These are phyloP conservation scores for Macropodus opercularis DNA, from an alignment of 2,797 vertebrate genomes.

Conservation along the genomic window DNA sequence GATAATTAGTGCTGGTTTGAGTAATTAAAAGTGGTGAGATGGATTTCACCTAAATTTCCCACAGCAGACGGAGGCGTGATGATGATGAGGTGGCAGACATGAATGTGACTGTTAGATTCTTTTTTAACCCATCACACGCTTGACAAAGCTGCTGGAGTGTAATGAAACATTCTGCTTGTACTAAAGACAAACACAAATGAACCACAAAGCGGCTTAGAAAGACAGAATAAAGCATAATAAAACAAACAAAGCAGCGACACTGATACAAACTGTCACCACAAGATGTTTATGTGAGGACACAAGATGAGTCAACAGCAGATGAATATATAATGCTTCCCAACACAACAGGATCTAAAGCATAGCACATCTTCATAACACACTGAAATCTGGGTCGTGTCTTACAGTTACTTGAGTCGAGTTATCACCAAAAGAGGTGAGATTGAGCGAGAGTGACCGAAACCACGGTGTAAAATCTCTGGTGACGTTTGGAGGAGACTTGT, in stretches of 20 bases:
- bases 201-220: neutral
- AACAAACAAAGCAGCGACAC: neutral
- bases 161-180: neutral
- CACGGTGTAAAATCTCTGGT: slow-evolving; percentile 30
- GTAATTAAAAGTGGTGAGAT: slow-evolving; percentile 22
- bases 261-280: slow-evolving; percentile 4
- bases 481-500: slow-evolving; percentile 30
- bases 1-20: slow-evolving; percentile 19
- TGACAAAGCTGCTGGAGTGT: neutral
- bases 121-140: neutral
- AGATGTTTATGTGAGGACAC: neutral
- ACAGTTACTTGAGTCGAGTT: slow-evolving; percentile 28
- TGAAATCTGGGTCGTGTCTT: slow-evolving; percentile 42
- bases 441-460: slow-evolving; percentile 21
- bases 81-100: slow-evolving; percentile 10
- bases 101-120: slow-evolving; percentile 15
- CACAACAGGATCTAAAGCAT: slow-evolving; percentile 17
- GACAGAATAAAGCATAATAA: neutral
- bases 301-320: slow-evolving; percentile 16
- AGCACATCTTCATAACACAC: slow-evolving; percentile 8
- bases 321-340: slow-evolving; percentile 4
- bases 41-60: slow-evolving; percentile 14
- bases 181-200: neutral
- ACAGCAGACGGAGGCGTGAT: neutral
- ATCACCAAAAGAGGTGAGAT: slow-evolving; percentile 20